Evolutionary conservation across 2,797 vertebrate genomes (phyloP).

Genomic region (Anableps anableps): DNA sequence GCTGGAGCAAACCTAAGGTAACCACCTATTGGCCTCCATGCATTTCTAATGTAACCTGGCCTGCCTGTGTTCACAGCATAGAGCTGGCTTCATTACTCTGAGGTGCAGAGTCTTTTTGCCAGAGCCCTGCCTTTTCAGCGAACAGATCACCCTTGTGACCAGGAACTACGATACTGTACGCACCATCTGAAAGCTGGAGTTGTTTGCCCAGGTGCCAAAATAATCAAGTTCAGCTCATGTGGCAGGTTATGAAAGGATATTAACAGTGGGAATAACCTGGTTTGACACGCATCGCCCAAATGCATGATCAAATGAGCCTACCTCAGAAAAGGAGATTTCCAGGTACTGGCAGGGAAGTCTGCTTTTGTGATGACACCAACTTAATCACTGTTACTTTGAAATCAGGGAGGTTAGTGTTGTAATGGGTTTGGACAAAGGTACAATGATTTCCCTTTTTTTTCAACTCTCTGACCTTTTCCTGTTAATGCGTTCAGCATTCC

Average conservation of each 20-base stretch:
- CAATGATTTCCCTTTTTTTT: constrained; percentile 68
- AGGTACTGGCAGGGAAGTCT: constrained; percentile 80
- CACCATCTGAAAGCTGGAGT: constrained; percentile 77
- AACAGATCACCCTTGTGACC: constrained; percentile 79
- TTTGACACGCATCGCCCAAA: constrained; percentile 81
- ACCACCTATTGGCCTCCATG: constrained; percentile 83
- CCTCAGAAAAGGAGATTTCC: constrained; percentile 79
- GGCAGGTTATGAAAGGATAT: constrained; percentile 88
- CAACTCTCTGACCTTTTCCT: constrained; percentile 67
- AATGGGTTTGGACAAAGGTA: constrained; percentile 80
- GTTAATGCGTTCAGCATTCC: constrained; percentile 82
- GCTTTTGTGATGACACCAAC: constrained; percentile 78
- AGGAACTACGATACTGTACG: constrained; percentile 78
- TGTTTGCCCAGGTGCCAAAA: constrained; percentile 86
- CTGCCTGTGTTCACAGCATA: constrained; percentile 73
- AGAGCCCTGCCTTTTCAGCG: constrained; percentile 79
- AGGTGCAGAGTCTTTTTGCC: constrained; percentile 81
- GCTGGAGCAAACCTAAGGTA: constrained; percentile 76
- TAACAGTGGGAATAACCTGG: constrained; percentile 87
- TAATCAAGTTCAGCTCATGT: constrained; percentile 85
- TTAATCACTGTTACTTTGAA: constrained; percentile 81
- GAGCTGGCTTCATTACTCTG: constrained; percentile 79
- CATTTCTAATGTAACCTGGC: constrained; percentile 80
- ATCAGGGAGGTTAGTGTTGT: constrained; percentile 79
- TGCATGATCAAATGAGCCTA: constrained; percentile 81